These are phyloP conservation scores for Pachycephala philippinensis DNA, from an alignment of 2,113 vertebrate genomes.

Conservation along the genomic window DNA sequence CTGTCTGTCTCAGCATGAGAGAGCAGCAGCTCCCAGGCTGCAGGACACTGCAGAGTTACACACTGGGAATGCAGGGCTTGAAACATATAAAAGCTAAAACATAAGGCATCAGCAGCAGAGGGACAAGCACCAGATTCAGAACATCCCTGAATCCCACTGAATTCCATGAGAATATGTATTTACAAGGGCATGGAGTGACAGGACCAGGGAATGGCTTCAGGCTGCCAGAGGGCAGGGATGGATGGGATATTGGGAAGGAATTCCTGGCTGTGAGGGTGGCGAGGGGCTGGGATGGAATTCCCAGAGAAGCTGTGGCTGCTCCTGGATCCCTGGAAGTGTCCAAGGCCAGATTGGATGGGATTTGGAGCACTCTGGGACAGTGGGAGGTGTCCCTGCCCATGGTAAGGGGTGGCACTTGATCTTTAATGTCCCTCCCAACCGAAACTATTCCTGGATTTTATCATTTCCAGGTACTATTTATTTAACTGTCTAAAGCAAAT, in stretches of 20 bases:
- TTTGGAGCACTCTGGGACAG: fast-evolving
- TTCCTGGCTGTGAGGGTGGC: fast-evolving
- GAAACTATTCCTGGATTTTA: background rate
- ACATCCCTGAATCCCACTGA: background rate
- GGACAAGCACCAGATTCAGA: background rate
- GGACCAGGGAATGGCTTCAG: background rate
- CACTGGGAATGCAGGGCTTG: too few relatives aligned
- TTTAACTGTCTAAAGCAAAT: background rate
- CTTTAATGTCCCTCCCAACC: background rate
- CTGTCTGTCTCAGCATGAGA: too few relatives aligned
- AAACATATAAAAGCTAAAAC: too few relatives aligned
- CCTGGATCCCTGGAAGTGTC: background rate
- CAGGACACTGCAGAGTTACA: too few relatives aligned
- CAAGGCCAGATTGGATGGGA: fast-evolving
- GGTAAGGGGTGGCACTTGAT: background rate
- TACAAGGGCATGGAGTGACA: too few relatives aligned
- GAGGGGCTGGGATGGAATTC: background rate
- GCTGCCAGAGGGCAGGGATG: background rate
- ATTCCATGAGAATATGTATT: fast-evolving
- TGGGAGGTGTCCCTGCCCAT: background rate
- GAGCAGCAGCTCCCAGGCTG: too few relatives aligned
- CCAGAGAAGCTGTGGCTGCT: background rate
- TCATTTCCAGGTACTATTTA: background rate
- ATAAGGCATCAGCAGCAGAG: too few relatives aligned
- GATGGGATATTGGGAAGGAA: background rate